Evolutionary conservation across 2,797 vertebrate species (phyloP).

Genomic region (Diplodus sargus): DNA sequence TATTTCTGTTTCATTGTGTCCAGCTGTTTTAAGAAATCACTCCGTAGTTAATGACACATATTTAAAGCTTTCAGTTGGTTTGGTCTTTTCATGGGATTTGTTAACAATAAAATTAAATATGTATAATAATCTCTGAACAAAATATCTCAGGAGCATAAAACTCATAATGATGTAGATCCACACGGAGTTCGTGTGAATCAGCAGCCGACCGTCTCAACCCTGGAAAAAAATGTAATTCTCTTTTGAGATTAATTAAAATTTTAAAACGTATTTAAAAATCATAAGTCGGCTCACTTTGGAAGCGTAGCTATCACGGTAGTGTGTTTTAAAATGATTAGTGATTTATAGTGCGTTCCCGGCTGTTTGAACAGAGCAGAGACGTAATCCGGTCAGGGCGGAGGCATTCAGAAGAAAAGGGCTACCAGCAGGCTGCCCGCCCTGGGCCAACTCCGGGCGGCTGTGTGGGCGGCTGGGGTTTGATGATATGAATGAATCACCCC

Average conservation of each 20-base stretch:
- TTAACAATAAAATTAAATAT: not conserved
- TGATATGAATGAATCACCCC: slow-evolving; percentile 47
- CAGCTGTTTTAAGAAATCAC: no score
- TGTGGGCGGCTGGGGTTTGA: slow-evolving; percentile 45
- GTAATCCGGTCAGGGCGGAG: slow-evolving; percentile 29
- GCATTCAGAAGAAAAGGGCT: slow-evolving; percentile 32
- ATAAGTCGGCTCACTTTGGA: slow-evolving; percentile 31
- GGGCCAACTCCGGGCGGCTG: slow-evolving; percentile 29
- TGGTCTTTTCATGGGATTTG: not conserved
- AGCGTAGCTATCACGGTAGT: slow-evolving; percentile 1
- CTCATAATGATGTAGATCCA: no score
- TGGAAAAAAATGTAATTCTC: slow-evolving; percentile 23
- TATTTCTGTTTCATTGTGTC: not conserved
- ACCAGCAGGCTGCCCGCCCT: slow-evolving; percentile 41
- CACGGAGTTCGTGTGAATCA: not conserved
- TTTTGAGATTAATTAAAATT: slow-evolving; percentile 40
- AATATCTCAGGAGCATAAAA: no score
- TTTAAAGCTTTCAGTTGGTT: no score
- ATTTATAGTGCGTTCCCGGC: slow-evolving; percentile 25
- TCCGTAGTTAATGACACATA: no score
- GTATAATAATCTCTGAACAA: no score
- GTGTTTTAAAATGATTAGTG: slow-evolving; percentile 39
- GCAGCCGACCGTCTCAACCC: not conserved
- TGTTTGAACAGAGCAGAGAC: slow-evolving; percentile 38
- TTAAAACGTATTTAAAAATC: slow-evolving; percentile 35